Base-by-base conservation (phyloP, 2,797 vertebrate genomes). In the Sardinella longiceps region DNA sequence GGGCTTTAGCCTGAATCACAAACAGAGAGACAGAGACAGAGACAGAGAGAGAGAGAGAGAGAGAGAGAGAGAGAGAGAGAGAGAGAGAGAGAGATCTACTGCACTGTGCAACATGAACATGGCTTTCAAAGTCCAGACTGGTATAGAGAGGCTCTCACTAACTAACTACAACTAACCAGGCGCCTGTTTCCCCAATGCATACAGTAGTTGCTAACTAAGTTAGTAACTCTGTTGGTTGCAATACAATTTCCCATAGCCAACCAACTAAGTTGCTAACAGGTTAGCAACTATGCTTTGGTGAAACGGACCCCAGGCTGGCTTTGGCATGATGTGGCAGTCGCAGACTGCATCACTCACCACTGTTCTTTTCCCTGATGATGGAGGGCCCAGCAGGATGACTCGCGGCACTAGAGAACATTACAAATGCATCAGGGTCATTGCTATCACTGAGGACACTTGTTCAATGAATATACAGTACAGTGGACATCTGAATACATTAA, bases 321-420 rank as follows among this genome's bases (percentile, higher is more conserved):
- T 39, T 37, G 30, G 28, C 4, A 51, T 20, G 15, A 20, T 53
- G 2, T n/a, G n/a, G 23, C 11, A 2, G 48, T 53, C 56, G 82
- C 53, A 81, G 11, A 45, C 33, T 0, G 9, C 4, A 43, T 3
- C 82, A 96, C 97, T 96, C 92, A 99, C 98, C 84, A 97, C 90
- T 0, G 96, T 97, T 1, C 92, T 95, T 90, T 98, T 99, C 45
- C 97, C 97, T 0, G 96, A 96, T 63, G 96, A 94, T 0, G 97
- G 96, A 1, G 98, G 97, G 0, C 98, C 98, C 43, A 99, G 88
- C 74, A 98, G 86, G 66, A 96, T 84, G 20, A 98, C 90, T 91
- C 91, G 95, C 84, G 97, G 97, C 87, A 94, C 98, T 99, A n/a
- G 89, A 84, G 45, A 82, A 83, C 60, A 80, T 10, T 15, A 66